Conservation (phyloP, 37 sponge, comb jelly and placozoan genomes). For the Bolinopsis microptera region DNA sequence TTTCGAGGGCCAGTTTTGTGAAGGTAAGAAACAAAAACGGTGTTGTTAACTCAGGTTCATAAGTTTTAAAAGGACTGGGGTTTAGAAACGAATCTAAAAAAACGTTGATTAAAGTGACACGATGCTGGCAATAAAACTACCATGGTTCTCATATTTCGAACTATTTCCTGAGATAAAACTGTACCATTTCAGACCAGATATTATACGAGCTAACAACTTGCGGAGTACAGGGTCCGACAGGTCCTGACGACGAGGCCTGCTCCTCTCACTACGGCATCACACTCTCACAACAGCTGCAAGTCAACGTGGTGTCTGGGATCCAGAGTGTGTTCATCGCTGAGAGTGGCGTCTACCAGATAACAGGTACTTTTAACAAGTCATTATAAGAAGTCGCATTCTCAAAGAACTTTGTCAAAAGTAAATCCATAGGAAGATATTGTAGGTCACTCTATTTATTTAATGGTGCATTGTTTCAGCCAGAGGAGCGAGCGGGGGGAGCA, state of each 20-base stretch:
- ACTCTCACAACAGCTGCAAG: not conserved
- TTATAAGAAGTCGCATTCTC: no score
- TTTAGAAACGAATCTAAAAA: no score
- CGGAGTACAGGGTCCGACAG: not conserved
- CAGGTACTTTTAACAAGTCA: conserved; percentile 3
- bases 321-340: conserved; percentile 24
- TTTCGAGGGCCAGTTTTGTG: not conserved
- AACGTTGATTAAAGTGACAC: no score
- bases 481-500: conserved; percentile 20
- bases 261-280: not conserved
- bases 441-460: no score
- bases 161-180: no score
- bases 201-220: conserved; percentile 53
- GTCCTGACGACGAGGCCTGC: not conserved
- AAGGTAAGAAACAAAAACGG: conserved; percentile 18
- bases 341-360: conserved; percentile 23
- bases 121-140: no score
- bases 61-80: no score
- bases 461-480: not conserved
- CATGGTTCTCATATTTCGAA: no score
- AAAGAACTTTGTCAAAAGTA: no score
- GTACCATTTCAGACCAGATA: conserved; percentile 12
- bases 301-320: not conserved
- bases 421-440: no score
- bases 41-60: no score